Conservation (phyloP, 2,797 vertebrate species). For the Eurystomus glaucurus region DNA sequence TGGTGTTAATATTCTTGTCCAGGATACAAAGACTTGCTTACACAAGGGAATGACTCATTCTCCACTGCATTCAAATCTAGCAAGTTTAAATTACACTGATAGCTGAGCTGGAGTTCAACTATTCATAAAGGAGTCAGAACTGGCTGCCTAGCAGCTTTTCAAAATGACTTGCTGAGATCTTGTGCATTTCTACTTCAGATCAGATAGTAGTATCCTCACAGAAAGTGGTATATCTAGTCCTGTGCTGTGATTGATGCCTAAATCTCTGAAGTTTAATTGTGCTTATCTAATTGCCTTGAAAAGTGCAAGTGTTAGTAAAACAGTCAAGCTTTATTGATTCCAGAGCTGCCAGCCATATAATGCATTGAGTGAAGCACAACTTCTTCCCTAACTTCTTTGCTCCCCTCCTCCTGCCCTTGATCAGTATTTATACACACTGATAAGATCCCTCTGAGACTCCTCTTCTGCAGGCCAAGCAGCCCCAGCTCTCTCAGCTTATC, state of each 20-base stretch:
- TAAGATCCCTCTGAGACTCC: neutral
- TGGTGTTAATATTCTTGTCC: conserved; percentile 42
- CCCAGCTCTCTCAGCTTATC: neutral
- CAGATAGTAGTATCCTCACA: neutral
- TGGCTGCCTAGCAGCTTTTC: neutral
- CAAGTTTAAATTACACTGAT: conserved; percentile 1
- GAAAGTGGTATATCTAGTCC: neutral
- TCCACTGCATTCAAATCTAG: neutral
- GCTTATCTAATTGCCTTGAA: neutral
- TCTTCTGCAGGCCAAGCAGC: neutral
- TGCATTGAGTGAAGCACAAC: neutral
- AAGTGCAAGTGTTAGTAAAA: neutral
- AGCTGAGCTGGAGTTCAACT: neutral
- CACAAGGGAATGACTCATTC: conserved; percentile 29
- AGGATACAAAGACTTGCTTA: conserved; percentile 10
- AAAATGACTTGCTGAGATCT: neutral
- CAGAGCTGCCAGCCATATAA: neutral
- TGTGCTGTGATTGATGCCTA: neutral
- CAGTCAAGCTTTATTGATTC: neutral
- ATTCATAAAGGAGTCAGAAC: neutral
- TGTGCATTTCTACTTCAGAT: neutral
- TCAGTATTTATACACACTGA: neutral
- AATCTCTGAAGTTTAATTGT: neutral
- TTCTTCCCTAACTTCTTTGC: neutral
- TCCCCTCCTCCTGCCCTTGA: neutral